Conservation (phyloP, 2,888 invertebrate species). For the Isotomurus palustris region DNA sequence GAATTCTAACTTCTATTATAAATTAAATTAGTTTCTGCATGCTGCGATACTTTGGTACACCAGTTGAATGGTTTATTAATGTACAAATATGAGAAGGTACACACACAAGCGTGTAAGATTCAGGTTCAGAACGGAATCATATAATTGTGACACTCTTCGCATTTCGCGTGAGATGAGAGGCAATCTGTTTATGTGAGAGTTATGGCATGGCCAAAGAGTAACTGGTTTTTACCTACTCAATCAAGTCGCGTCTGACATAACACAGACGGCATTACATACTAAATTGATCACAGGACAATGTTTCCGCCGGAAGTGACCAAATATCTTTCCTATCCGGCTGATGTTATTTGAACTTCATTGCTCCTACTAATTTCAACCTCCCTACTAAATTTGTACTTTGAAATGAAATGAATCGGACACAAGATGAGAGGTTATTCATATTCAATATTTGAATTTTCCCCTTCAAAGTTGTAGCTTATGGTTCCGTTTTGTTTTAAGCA, state of each 20-base stretch:
- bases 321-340: background rate
- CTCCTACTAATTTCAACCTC: background rate
- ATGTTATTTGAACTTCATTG: background rate
- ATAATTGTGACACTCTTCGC: background rate
- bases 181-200: background rate
- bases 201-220: background rate
- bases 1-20: too few relatives aligned
- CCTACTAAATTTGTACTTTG: background rate
- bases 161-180: background rate
- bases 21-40: too few relatives aligned
- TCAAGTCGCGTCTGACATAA: background rate
- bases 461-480: background rate
- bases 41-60: too few relatives aligned
- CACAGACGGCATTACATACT: background rate
- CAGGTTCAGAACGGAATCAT: background rate
- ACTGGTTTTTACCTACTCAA: background rate
- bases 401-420: too few relatives aligned
- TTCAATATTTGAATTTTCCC: too few relatives aligned
- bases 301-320: conserved; percentile 1
- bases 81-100: too few relatives aligned
- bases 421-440: too few relatives aligned
- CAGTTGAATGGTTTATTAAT: too few relatives aligned
- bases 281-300: background rate
- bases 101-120: too few relatives aligned
- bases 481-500: too few relatives aligned